These are phyloP conservation scores for Pollenia labialis DNA, from an alignment of 2,888 invertebrate genomes.

Conservation along the genomic window DNA sequence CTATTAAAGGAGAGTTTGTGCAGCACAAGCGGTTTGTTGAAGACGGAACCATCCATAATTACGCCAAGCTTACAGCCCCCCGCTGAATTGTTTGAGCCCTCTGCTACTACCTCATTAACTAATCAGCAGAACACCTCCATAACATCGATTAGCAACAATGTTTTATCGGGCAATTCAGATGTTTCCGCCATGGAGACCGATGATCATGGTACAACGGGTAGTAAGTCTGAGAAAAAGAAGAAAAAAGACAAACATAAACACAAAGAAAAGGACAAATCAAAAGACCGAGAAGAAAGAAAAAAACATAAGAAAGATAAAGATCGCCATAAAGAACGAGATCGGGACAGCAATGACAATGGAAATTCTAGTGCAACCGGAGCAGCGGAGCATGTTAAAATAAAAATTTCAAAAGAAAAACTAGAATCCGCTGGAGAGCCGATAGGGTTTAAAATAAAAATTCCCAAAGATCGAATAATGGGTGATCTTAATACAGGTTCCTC, in stretches of 20 bases:
- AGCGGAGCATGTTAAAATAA: conserved; percentile 85
- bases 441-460: conserved; percentile 92
- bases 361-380: conserved; percentile 11
- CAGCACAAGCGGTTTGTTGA: conserved; percentile 79
- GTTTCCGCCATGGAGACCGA: conserved; percentile 64
- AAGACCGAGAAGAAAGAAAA: conserved; percentile 87
- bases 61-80: conserved; percentile 80
- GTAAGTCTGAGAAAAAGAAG: conserved; percentile 86
- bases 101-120: conserved; percentile 81
- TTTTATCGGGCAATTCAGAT: conserved; percentile 54
- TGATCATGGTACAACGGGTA: conserved; percentile 58
- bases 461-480: conserved; percentile 89
- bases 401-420: conserved; percentile 87
- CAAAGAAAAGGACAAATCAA: conserved; percentile 90
- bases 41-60: conserved; percentile 78
- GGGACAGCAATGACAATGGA: conserved; percentile 70
- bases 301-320: conserved; percentile 89
- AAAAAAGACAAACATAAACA: conserved; percentile 92
- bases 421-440: conserved; percentile 77
- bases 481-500: conserved; percentile 77
- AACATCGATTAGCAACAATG: conserved; percentile 77
- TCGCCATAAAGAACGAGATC: conserved; percentile 83
- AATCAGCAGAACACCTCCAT: conserved; percentile 83
- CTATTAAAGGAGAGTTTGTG: conserved; percentile 88
- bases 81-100: conserved; percentile 81